Evolutionary conservation across 2,113 vertebrate species (phyloP), one percentile per base, ranked within the genome.

Genomic region (Pithys albifrons): DNA sequence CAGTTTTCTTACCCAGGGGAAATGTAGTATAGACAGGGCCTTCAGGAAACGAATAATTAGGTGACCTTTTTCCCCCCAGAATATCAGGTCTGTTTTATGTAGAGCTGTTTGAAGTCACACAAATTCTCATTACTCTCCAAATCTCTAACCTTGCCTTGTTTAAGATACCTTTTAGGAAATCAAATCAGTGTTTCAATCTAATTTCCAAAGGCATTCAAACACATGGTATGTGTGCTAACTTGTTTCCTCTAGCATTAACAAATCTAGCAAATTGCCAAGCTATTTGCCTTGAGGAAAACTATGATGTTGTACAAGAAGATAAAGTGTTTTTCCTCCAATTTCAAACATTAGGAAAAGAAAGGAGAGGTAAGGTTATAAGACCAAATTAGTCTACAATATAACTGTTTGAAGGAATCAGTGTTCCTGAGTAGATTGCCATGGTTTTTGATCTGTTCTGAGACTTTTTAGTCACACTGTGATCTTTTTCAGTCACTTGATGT

Each of bases 201-300:
- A 97, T 98, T 97, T 98, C 97, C 84, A 97, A 97, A 97, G 92
- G 73, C 97, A 95, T 97, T 97, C 97, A 97, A 95, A 92, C 95
- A 96, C 96, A 92, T 86, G 95, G 96, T 95, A 97, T 97, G 92
- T 97, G 94, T 89, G 58, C 95, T 95, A 94, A 97, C 97, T 98
- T 98, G 97, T 97, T 98, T 97, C 86, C 95, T 97, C 97, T 95
- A 98, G 95, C 97, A 95, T 97, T 97, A 96, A 97, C 96, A 98
- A 94, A 95, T 96, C 90, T 79, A 95, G 93, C 86, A 97, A 98
- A 98, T 97, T 95, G 90, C 96, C 90, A 95, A 78, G 91, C 95
- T 98, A 93, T 95, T 82, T 81, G 96, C 95, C 95, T 97, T 95
- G 85, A 69, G 85, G 97, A 98, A 97, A 91, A 57, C 95, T 82